Conservation (phyloP, 2,797 vertebrate genomes). For the Artibeus jamaicensis region DNA sequence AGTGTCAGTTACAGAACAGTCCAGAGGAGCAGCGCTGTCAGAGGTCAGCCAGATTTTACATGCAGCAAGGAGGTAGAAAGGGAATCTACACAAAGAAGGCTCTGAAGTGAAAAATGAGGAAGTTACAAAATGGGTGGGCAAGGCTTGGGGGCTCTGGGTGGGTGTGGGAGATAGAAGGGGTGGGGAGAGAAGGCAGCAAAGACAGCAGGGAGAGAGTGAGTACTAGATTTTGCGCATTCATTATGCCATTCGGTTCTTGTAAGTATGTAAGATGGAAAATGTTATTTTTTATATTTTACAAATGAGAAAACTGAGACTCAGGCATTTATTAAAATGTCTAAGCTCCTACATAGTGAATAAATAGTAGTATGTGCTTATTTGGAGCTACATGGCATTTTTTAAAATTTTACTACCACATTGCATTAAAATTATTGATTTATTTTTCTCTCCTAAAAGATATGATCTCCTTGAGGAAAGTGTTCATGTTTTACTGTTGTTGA, state of each 20-base stretch:
- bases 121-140: neutral
- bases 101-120: neutral
- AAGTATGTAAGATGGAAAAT: neutral
- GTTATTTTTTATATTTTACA: neutral
- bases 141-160: neutral
- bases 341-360: neutral
- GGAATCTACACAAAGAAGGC: neutral
- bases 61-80: neutral
- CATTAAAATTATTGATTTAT: neutral
- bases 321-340: neutral
- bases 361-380: neutral
- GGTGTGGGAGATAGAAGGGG: neutral
- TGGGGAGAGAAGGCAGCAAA: neutral
- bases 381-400: neutral
- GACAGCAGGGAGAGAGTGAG: neutral
- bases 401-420: neutral
- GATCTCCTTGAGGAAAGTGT: neutral
- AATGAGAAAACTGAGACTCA: neutral
- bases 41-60: neutral
- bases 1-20: neutral
- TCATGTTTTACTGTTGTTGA: neutral
- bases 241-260: neutral
- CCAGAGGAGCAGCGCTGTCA: neutral
- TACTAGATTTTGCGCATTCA: neutral
- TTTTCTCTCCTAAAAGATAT: neutral